Percentiles rank a stretch among this genome's conserved stretches.
These are phyloP conservation scores for Tympanoctomys barrerae DNA, from an alignment of 2,797 vertebrate species.

Conservation along the genomic window DNA sequence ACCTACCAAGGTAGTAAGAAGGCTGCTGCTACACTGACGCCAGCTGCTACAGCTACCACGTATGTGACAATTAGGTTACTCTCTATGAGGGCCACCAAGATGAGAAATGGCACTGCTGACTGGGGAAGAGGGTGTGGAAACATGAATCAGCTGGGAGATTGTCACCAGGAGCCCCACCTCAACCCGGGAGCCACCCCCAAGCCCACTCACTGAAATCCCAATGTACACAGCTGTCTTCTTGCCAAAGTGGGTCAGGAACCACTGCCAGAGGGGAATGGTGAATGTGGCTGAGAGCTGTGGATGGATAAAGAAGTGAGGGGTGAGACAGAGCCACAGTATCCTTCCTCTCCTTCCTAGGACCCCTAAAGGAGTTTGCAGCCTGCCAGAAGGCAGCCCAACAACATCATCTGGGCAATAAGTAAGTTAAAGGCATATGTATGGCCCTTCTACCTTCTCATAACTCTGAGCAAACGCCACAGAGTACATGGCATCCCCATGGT, in stretches of 20 bases:
- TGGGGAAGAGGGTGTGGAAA: conserved; percentile 79
- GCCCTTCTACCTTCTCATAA: not conserved
- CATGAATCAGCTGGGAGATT: conserved; percentile 9
- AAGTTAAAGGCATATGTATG: not conserved
- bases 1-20: conserved; percentile 97
- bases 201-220: conserved; percentile 94
- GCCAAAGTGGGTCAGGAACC: conserved; percentile 97
- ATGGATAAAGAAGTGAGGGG: rapidly evolving
- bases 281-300: conserved; percentile 93
- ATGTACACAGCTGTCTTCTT: conserved; percentile 96
- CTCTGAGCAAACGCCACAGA: not conserved
- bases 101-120: conserved; percentile 96
- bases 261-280: conserved; percentile 98
- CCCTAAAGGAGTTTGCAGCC: not conserved
- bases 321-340: not conserved
- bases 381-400: not conserved
- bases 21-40: conserved; percentile 95
- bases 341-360: not conserved
- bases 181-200: not conserved
- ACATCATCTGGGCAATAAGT: not conserved
- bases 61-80: conserved; percentile 94
- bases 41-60: conserved; percentile 93
- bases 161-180: not conserved
- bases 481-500: not conserved
- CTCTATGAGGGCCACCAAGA: conserved; percentile 91